These are phyloP conservation scores for Muraenolepis orangiensis DNA, from an alignment of 2,797 vertebrate genomes.

Conservation along the genomic window DNA sequence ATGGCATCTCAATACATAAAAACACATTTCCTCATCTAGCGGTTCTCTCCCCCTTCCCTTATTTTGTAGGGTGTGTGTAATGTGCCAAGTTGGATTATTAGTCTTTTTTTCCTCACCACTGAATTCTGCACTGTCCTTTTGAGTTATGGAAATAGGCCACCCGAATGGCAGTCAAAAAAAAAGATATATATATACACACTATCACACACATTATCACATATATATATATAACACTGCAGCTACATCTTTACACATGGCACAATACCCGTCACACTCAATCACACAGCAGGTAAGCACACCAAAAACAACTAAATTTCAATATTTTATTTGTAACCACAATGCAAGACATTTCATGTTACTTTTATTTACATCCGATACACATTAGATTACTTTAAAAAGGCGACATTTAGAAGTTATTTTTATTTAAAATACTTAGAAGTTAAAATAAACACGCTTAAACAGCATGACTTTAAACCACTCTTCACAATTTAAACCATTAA, in stretches of 20 bases:
- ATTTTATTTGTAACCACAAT: background rate
- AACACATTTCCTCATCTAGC: too few relatives aligned
- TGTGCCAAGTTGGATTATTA: too few relatives aligned
- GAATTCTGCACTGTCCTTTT: too few relatives aligned
- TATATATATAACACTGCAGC: too few relatives aligned
- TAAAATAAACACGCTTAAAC: conserved; percentile 55
- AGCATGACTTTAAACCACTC: conserved; percentile 49
- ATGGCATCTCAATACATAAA: too few relatives aligned
- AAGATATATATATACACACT: too few relatives aligned
- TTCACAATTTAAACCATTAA: conserved; percentile 24
- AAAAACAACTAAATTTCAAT: background rate
- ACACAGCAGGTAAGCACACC: background rate
- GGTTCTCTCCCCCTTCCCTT: too few relatives aligned
- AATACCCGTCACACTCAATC: background rate
- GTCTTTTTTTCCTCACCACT: too few relatives aligned
- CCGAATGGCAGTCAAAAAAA: too few relatives aligned
- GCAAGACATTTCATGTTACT: background rate
- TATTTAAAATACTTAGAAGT: conserved; percentile 46
- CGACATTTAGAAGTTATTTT: conserved; percentile 39
- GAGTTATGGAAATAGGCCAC: too few relatives aligned
- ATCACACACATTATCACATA: too few relatives aligned
- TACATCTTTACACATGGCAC: background rate
- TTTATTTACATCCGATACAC: conserved; percentile 14
- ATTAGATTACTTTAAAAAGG: conserved; percentile 50
- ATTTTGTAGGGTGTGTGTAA: too few relatives aligned